Percentiles rank a stretch among this genome's conserved stretches.
phyloP scores from a whole-genome alignment of 2,888 invertebrate species.

The Rhimphoctona megacephalus region DNA sequence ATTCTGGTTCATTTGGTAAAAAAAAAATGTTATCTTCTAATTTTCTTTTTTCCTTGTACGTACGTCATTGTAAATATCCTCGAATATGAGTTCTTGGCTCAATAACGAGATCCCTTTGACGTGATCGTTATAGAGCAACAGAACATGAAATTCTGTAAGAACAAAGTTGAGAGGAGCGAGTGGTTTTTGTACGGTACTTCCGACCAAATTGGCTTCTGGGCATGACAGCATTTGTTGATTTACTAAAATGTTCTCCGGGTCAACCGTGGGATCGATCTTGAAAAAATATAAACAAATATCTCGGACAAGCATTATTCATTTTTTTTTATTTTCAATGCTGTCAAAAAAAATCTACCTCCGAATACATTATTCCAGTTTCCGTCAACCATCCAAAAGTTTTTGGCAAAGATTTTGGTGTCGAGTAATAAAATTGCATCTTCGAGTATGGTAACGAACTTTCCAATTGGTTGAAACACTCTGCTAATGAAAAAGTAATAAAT shows the following conservation, averaged over 20 bases:
- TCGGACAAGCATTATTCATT: neutral
- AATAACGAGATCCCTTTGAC: constrained; percentile 94
- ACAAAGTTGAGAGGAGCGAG: constrained; percentile 90
- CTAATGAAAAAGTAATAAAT: constrained; percentile 63
- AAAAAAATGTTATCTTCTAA: neutral
- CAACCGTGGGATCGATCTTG: constrained; percentile 76
- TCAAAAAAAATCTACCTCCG: constrained; percentile 87
- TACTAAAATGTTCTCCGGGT: constrained; percentile 82
- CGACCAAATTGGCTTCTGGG: constrained; percentile 81
- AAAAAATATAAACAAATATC: constrained; percentile 38
- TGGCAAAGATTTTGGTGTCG: constrained; percentile 89
- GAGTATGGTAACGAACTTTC: constrained; percentile 92
- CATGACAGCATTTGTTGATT: constrained; percentile 81
- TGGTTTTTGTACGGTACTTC: constrained; percentile 74
- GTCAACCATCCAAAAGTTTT: constrained; percentile 95
- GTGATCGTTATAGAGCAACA: constrained; percentile 93
- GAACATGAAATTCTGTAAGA: constrained; percentile 95
- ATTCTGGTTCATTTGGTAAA: no score
- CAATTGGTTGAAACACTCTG: constrained; percentile 89
- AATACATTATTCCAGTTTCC: constrained; percentile 92
- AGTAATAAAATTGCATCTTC: constrained; percentile 91
- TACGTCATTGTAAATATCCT: constrained; percentile 92
- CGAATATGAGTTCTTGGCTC: constrained; percentile 94
- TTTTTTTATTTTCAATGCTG: neutral
- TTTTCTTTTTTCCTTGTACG: constrained; percentile 57